Evolutionary conservation across 1,140 invertebrate genomes (phyloP), one percentile per base, ranked within the genome.

Genomic region (Drosophila equinoxialis): DNA sequence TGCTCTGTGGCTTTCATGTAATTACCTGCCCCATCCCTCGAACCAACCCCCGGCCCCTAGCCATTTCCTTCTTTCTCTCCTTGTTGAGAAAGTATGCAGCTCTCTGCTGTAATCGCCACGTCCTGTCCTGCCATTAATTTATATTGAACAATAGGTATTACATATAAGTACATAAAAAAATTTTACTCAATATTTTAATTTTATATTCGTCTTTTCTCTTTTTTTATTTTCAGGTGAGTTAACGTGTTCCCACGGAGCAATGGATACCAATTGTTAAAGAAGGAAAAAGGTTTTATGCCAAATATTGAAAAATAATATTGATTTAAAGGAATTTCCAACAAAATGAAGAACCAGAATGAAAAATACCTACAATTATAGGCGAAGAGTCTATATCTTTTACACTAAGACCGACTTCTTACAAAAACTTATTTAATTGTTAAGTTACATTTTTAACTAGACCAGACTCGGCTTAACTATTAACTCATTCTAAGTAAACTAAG

Each of bases 1-100:
- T 86, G 62, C 67, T 60, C 75, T 81, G 77, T 74, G 84, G 83
- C 83, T 86, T 86, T 89, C 69, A 73, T 83, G 83, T 86, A 86
- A 86, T 86, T 86, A 86, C 79, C 83, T 71, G 83, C 62, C 17
- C 68, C 63, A 48, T 17, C 51, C 79, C 67, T 1, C 30, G 6
- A 30, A 23, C 20, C 20, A 23, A 23, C 20, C 30, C 1, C 65
- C 54, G 14, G 70, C 59, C 33, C 39, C 35, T 41, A 30, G 30
- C 30, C 30, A 6, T 30, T 6, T 35, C 48, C 48, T 11, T 39
- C 33, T 37, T n/a, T 45, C 6, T 45, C 6, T 41, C 11, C 11
- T 39, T 39, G 37, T 71, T 82, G 79, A 72, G 72, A 86, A 82
- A 86, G 79, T 83, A 83, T 79, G 68, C 79, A 77, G 71, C 71